A percentile compares a stretch with the other conserved stretches of the same genome.
phyloP scores from a whole-genome alignment of 2,113 vertebrate species.

The Podilymbus podiceps region DNA sequence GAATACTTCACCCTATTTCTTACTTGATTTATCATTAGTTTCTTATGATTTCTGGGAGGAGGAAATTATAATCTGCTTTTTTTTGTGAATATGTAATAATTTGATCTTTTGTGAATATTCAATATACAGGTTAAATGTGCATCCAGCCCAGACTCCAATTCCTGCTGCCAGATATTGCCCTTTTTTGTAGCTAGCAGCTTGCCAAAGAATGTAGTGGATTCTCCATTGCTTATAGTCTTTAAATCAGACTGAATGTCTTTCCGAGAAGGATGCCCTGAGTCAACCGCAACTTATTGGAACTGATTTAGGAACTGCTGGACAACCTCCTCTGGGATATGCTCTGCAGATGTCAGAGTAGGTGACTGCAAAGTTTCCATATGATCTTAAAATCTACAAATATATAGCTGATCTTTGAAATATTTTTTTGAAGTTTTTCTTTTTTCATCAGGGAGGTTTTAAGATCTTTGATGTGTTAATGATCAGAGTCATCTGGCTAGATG shows the following conservation, averaged over 20 bases:
- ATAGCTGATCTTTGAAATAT: constrained; percentile 1
- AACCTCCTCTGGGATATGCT: background rate
- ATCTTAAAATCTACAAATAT: constrained; percentile 27
- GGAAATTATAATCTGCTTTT: background rate
- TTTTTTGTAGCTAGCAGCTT: background rate
- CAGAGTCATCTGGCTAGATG: background rate
- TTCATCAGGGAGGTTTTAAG: background rate
- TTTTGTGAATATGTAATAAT: background rate
- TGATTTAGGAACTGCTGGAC: constrained; percentile 22
- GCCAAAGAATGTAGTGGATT: constrained; percentile 8
- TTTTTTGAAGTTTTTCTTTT: background rate
- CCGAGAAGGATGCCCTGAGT: constrained; percentile 24
- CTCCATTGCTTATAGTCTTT: background rate
- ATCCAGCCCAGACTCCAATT: background rate
- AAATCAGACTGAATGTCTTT: constrained; percentile 30
- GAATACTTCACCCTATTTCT: background rate
- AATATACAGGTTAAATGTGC: background rate
- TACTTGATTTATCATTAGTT: background rate
- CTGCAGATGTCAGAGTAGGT: constrained; percentile 6
- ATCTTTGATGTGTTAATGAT: constrained; percentile 46
- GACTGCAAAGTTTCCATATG: constrained; percentile 6
- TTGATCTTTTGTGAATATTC: background rate
- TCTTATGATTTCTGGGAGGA: background rate
- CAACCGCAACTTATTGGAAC: constrained; percentile 9
- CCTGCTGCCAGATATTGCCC: background rate